These are phyloP conservation scores for Grus americana DNA, from an alignment of 2,113 vertebrate genomes.

Conservation along the genomic window DNA sequence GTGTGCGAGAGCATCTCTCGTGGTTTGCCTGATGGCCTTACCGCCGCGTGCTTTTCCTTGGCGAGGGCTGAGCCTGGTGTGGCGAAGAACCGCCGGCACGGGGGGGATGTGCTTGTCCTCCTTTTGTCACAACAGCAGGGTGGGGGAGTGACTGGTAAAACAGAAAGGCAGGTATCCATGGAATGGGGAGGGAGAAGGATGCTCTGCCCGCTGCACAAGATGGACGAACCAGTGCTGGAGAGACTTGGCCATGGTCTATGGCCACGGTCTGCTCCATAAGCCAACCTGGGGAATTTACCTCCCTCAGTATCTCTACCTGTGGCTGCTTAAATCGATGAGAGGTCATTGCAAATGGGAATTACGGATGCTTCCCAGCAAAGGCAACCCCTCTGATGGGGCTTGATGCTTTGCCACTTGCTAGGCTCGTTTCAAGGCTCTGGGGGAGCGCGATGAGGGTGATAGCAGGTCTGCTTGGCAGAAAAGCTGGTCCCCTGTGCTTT, in stretches of 20 bases:
- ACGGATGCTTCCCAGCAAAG: background rate
- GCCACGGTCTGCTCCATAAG: accelerated
- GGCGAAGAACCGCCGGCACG: background rate
- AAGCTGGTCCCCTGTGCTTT: accelerated
- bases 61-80: background rate
- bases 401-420: background rate
- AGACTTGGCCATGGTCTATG: background rate
- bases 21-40: background rate
- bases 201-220: accelerated
- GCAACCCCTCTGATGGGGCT: background rate
- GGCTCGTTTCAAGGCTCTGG: background rate
- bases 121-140: background rate
- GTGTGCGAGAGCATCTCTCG: background rate
- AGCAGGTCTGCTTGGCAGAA: background rate
- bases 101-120: background rate
- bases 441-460: background rate
- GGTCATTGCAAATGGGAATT: background rate
- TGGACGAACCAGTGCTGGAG: background rate
- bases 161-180: background rate
- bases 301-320: background rate
- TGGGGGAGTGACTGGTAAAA: background rate
- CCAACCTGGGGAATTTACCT: background rate
- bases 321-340: background rate
- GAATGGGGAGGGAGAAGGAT: background rate
- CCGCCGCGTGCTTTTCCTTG: background rate